These are phyloP conservation scores for Lepidocolaptes lacrymiger DNA, from an alignment of 2,797 vertebrate species.

Conservation along the genomic window DNA sequence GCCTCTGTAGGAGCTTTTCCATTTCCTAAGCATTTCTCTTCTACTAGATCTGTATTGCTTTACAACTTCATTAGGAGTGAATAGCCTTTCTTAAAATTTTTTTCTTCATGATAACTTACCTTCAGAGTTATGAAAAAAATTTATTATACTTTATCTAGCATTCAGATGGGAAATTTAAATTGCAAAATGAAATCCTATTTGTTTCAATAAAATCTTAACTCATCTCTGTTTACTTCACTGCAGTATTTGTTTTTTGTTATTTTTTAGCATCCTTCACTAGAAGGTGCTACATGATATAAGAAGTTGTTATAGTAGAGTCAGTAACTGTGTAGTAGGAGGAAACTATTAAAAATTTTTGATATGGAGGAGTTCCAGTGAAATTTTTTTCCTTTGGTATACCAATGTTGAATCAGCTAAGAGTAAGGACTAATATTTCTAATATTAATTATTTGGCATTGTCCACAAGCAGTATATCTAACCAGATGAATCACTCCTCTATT, in stretches of 20 bases:
- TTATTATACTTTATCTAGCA: not conserved
- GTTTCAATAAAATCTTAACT: not conserved
- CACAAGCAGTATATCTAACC: not conserved
- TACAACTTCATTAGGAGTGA: not conserved
- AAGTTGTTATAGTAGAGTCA: not conserved
- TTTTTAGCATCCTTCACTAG: not conserved
- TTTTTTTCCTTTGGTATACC: not conserved
- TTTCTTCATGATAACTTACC: not conserved
- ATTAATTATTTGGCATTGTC: not conserved
- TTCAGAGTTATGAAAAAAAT: not conserved
- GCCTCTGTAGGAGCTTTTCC: not conserved
- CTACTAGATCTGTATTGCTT: not conserved
- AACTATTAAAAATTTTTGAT: not conserved
- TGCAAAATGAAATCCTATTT: not conserved
- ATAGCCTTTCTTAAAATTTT: not conserved
- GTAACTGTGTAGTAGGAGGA: accelerated
- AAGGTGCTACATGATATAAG: not conserved
- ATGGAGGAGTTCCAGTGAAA: not conserved
- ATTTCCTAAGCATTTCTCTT: not conserved
- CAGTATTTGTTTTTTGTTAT: not conserved
- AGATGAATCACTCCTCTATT: not conserved
- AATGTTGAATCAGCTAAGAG: not conserved
- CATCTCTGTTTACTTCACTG: not conserved
- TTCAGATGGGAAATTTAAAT: not conserved
- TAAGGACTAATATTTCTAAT: not conserved